These are phyloP conservation scores for Myotis findleyi DNA, from an alignment of 2,797 vertebrate genomes.

Conservation along the genomic window DNA sequence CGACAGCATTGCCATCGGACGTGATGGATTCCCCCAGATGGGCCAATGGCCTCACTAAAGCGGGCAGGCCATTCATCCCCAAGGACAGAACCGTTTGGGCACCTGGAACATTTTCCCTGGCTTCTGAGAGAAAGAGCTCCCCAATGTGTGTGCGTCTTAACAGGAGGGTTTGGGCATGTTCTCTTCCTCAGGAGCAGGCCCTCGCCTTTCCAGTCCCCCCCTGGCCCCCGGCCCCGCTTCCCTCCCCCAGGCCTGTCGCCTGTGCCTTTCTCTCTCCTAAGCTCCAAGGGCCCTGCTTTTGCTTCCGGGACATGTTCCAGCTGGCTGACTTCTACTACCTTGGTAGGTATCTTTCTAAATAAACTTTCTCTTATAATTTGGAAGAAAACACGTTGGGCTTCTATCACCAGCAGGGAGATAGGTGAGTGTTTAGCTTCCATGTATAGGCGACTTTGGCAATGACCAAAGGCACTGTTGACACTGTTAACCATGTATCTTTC, in stretches of 20 bases:
- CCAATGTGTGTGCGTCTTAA: neutral
- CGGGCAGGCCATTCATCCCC: neutral
- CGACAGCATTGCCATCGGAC: conserved; percentile 17
- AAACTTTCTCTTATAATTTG: neutral
- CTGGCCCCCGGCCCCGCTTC: no score
- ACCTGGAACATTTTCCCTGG: neutral
- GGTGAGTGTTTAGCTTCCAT: neutral
- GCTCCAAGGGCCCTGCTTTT: neutral
- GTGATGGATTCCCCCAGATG: neutral
- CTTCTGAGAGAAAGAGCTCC: conserved; percentile 26
- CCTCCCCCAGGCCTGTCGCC: neutral
- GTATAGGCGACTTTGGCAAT: neutral
- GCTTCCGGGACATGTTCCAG: neutral
- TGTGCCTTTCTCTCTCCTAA: neutral
- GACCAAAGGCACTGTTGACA: neutral
- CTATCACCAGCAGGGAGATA: neutral
- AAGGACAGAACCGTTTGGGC: neutral
- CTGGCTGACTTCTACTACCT: neutral
- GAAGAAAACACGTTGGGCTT: neutral
- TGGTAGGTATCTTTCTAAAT: neutral
- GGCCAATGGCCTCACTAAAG: neutral
- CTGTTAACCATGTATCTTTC: neutral
- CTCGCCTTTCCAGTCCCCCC: neutral
- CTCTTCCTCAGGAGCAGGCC: neutral
- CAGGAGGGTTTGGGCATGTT: neutral